These are phyloP conservation scores for Hymenochirus boettgeri DNA, from an alignment of 2,113 vertebrate species.

Conservation along the genomic window DNA sequence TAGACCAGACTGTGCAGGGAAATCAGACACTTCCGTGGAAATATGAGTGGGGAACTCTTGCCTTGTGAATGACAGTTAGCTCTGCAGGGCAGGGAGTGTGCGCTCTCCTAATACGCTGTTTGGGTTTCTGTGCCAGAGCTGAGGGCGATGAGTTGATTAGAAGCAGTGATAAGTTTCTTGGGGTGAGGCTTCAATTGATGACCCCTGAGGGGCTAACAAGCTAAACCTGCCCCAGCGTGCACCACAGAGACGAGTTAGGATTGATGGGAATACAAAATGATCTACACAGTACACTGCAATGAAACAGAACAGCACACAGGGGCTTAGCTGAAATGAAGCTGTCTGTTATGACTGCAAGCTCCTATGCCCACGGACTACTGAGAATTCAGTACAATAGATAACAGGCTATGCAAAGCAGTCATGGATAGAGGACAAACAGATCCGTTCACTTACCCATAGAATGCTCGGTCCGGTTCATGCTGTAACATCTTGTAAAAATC, in stretches of 20 bases:
- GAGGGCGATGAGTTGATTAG: conserved; percentile 1
- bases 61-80: neutral
- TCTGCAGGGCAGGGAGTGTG: conserved; percentile 7
- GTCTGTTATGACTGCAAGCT: too few relatives aligned
- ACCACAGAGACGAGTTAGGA: neutral
- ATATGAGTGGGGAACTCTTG: too few relatives aligned
- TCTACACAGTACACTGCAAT: too few relatives aligned
- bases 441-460: conserved; percentile 74
- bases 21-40: too few relatives aligned
- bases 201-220: neutral
- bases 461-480: conserved; percentile 89
- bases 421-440: too few relatives aligned
- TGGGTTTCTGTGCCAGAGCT: neutral
- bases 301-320: too few relatives aligned
- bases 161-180: conserved; percentile 3
- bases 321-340: too few relatives aligned
- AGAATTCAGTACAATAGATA: too few relatives aligned
- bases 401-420: too few relatives aligned
- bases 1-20: neutral
- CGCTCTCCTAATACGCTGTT: neutral
- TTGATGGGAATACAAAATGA: too few relatives aligned
- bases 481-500: conserved; percentile 98
- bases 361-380: too few relatives aligned
- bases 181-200: neutral
- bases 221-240: neutral